Base-by-base conservation (phyloP, 2,888 invertebrate species). In the Lysandra bellargus region DNA sequence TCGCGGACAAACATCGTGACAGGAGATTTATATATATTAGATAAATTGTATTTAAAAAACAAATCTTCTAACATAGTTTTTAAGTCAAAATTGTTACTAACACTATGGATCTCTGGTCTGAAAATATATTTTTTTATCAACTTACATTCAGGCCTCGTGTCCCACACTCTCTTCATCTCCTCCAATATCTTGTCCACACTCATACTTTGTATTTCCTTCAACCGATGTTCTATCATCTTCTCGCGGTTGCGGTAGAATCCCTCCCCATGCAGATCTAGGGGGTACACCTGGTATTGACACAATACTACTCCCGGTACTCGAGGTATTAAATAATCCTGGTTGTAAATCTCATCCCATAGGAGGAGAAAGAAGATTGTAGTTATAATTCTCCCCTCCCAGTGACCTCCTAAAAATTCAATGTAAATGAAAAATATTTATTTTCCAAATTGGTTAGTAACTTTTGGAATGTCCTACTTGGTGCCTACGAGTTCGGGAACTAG, bases 281-380 rank as follows among this genome's bases (percentile, higher is more conserved):
- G 98, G n/a, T 92, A 94, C 49, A 81, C 82, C 88, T 98, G 98
- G 86, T 96, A 96, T 4, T 91, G 90, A 33, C 60, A 79, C 33
- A 33, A 44, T 49, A 80, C 97, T 97, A 0, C 81, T 81, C 0
- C 87, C 85, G 9, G 86, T 86, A 0, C 94, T 91, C 1, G 92
- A 90, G 17, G 96, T 90, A 69, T 69, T 14, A 69, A 14, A 4
- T 33, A 33, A 0, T 69, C 69, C 2, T 69, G 69, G 33, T 37
- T 37, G 82, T 95, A 92, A 76, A 98, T 95, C 2, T 97, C 96
- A 83, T 98, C 97, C 98, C 98, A 98, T 89, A 98, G 97, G 7
- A 97, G 89, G 0, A 97, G 89, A 61, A 93, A 94, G 88, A 97
- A 97, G 80, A 97, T 87, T 0, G 95, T 95, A 3, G 92, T 92